Percentiles rank a stretch among this genome's conserved stretches.
Evolutionary conservation across 1,140 invertebrate species (phyloP).

Genomic region (Drosophila tani): DNA sequence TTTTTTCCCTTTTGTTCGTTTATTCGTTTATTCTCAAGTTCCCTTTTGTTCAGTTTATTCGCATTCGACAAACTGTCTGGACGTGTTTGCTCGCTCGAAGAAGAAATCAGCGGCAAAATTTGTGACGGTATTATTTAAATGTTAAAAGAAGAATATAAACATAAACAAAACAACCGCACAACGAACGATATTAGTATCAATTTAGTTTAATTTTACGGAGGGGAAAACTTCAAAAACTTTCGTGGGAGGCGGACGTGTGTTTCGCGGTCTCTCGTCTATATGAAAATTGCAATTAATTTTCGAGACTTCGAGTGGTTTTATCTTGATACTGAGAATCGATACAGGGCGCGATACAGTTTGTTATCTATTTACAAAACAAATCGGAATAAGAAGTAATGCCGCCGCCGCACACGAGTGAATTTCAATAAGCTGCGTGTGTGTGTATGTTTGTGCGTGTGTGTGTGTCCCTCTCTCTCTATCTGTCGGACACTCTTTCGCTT

Average conservation of each 20-base stretch:
- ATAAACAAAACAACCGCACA: too few species aligned
- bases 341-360: neutral
- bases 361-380: conserved; percentile 34
- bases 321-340: neutral
- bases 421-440: conserved; percentile 21
- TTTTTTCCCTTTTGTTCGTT: too few species aligned
- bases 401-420: conserved; percentile 26
- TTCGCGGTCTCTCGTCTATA: conserved; percentile 4
- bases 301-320: conserved; percentile 2
- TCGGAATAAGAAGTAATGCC: conserved; percentile 18
- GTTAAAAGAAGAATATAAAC: too few species aligned
- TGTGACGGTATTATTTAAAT: too few species aligned
- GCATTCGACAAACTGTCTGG: too few species aligned
- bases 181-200: too few species aligned
- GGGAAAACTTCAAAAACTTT: too few species aligned
- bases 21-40: too few species aligned
- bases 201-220: too few species aligned
- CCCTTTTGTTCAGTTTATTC: too few species aligned
- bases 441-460: conserved; percentile 3
- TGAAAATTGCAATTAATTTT: conserved; percentile 15
- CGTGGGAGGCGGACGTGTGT: conserved; percentile 1
- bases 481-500: conserved; percentile 7
- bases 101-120: too few species aligned
- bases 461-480: neutral
- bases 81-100: too few species aligned